Base-by-base conservation (phyloP, 37 sponge, comb jelly and placozoan species). In the Eunapius fragilis region DNA sequence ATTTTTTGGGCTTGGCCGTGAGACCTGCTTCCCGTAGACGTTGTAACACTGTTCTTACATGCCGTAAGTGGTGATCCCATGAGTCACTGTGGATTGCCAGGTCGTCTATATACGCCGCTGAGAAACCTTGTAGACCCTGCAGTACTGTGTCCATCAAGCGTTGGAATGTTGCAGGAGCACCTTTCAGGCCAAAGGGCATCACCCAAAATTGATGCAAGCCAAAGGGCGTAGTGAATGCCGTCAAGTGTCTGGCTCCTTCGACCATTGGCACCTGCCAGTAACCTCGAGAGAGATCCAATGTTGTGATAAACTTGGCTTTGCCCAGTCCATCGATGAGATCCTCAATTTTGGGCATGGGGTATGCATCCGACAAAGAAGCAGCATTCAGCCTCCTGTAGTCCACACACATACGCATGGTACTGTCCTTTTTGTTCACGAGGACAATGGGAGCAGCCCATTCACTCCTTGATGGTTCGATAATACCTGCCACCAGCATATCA, bases 121-220 rank as follows among this genome's bases (percentile, higher is more conserved):
- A 25, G 48, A 84, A 81, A 35, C 38, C 82, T 10, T 28, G 67
- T n/a, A 84, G 31, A 19, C 23, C 87, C 17, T 24, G 17, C 24
- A 80, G 27, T 25, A 86, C 27, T n/a, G 26, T 12, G 36, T 89
- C 72, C 86, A 86, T 90, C 85, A 89, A 32, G 30, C 78, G 31
- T 67, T 89, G 90, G 80, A 90, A 90, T 27, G 86, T 90, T 26
- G 91, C 87, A 34, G 87, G 91, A 24, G 86, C 91, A 72, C 72
- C 70, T 31, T 69, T 69, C 68, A 91, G 37, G 30, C 92, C 91
- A 90, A 90, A 90, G 74, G 92, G 92, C 88, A 91, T 87, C 32
- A 82, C 84, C 22, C 27, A 69, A 38, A 87, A 88, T 69, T 91
- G 80, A 45, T 70, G 87, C 17, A 90, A 70, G 17, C 91, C 91